Conservation (phyloP, 2,888 invertebrate genomes). For the Sinelater perroti region DNA sequence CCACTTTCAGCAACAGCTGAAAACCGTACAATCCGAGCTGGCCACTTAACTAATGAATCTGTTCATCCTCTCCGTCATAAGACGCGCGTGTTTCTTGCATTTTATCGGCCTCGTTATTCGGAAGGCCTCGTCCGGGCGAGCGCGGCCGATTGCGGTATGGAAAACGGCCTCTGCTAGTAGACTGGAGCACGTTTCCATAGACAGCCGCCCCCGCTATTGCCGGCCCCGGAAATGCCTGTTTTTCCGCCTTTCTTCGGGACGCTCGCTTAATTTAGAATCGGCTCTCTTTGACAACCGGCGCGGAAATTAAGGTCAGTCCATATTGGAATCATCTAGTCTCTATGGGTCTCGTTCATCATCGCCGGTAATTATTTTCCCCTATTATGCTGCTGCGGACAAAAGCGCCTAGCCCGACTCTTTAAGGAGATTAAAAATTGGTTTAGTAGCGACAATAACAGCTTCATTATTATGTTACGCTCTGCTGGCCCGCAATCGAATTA, state of each 20-base stretch:
- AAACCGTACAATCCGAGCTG: conserved; percentile 34
- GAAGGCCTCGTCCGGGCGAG: conserved; percentile 11
- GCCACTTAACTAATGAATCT: conserved; percentile 47
- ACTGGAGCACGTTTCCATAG: conserved; percentile 21
- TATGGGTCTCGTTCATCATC: neutral
- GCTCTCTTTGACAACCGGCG: conserved; percentile 14
- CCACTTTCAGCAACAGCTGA: conserved; percentile 17
- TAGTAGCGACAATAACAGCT: too few species aligned
- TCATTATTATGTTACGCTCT: too few species aligned
- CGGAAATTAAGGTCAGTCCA: conserved; percentile 15
- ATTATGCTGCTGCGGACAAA: too few species aligned
- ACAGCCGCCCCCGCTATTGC: conserved; percentile 20
- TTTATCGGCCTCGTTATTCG: conserved; percentile 26
- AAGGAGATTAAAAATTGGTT: too few species aligned
- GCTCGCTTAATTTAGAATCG: conserved; percentile 12
- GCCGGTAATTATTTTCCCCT: conserved; percentile 1
- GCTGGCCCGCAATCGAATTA: too few species aligned
- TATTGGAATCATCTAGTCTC: neutral
- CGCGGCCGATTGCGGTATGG: conserved; percentile 12
- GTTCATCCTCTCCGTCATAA: conserved; percentile 36
- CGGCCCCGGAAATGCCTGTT: conserved; percentile 20
- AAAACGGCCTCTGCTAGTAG: conserved; percentile 17
- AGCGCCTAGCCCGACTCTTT: too few species aligned
- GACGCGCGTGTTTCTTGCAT: conserved; percentile 36
- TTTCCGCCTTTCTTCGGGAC: conserved; percentile 16